Percentiles rank a stretch among this genome's conserved stretches.
Conservation (phyloP, 2,888 invertebrate genomes). For the Dione vanillae region DNA sequence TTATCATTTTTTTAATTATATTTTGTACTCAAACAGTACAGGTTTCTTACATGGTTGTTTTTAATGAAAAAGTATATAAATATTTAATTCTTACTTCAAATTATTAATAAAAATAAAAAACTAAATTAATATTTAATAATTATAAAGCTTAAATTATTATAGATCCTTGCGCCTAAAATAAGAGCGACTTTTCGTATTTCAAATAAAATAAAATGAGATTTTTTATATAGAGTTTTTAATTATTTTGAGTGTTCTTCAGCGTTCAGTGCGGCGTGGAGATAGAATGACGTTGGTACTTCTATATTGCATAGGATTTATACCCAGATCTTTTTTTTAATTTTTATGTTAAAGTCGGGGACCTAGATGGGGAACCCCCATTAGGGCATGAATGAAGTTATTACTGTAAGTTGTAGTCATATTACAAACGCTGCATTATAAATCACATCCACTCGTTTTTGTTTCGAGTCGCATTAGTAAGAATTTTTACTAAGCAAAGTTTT, state of each 20-base stretch:
- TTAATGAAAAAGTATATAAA: not conserved
- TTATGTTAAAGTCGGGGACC: constrained; percentile 25
- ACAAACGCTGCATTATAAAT: constrained; percentile 9
- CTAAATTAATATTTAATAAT: not conserved
- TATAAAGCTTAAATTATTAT: not conserved
- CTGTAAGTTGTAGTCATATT: constrained; percentile 18
- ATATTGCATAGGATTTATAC: constrained; percentile 32
- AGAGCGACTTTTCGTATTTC: constrained; percentile 29
- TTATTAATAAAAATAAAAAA: not conserved
- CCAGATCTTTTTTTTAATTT: constrained; percentile 24
- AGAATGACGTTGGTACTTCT: constrained; percentile 40
- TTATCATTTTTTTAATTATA: not conserved
- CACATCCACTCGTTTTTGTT: constrained; percentile 4
- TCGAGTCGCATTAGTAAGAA: not conserved
- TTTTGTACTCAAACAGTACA: no score
- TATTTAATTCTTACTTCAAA: not conserved
- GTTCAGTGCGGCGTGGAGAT: constrained; percentile 39
- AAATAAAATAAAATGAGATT: constrained; percentile 39
- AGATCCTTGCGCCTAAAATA: constrained; percentile 17
- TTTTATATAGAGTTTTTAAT: constrained; percentile 43
- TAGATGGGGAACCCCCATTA: constrained; percentile 24
- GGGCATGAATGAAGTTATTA: constrained; percentile 25
- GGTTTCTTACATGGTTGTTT: no score
- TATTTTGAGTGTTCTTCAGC: constrained; percentile 44
- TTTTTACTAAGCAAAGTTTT: not conserved